Percentiles rank a stretch among this genome's conserved stretches.
These are phyloP conservation scores for Caenorhabditis japonica DNA, from an alignment of 2,888 invertebrate genomes.

Conservation along the genomic window DNA sequence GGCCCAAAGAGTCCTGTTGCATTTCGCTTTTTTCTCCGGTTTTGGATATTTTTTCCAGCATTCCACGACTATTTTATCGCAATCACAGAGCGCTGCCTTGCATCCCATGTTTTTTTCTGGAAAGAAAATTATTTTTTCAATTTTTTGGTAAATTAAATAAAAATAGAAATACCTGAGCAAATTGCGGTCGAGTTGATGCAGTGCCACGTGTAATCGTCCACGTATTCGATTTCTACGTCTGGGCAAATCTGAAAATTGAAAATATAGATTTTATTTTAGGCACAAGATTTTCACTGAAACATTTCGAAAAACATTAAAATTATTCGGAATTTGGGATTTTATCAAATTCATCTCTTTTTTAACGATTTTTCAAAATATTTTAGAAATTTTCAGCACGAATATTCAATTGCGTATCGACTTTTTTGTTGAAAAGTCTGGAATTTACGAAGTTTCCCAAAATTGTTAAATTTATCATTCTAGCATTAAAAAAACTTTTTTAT, in stretches of 20 bases:
- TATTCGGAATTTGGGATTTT: background rate
- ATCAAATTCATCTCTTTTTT: background rate
- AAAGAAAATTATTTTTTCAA: slow-evolving; percentile 1
- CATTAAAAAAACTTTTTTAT: too few species aligned
- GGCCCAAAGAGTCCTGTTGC: slow-evolving; percentile 49
- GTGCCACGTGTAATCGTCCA: slow-evolving; percentile 68
- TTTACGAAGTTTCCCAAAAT: too few species aligned
- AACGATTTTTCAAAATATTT: background rate
- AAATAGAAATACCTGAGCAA: slow-evolving; percentile 51
- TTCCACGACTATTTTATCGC: slow-evolving; percentile 69
- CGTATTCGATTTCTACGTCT: slow-evolving; percentile 71
- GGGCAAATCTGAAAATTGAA: slow-evolving; percentile 59
- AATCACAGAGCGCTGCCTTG: slow-evolving; percentile 68
- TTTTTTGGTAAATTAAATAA: background rate
- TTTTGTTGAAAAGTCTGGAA: too few species aligned
- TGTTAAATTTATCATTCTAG: too few species aligned
- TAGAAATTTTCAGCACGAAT: too few species aligned
- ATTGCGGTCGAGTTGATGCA: slow-evolving; percentile 59
- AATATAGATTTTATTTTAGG: too few species aligned
- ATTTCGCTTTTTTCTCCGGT: slow-evolving; percentile 61
- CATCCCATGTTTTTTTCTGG: slow-evolving; percentile 59
- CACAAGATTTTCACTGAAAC: background rate
- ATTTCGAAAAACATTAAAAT: background rate
- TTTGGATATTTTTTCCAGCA: slow-evolving; percentile 69
- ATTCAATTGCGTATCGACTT: too few species aligned